These are phyloP conservation scores for Megaceryle maxima DNA, from an alignment of 2,113 vertebrate genomes.

Conservation along the genomic window DNA sequence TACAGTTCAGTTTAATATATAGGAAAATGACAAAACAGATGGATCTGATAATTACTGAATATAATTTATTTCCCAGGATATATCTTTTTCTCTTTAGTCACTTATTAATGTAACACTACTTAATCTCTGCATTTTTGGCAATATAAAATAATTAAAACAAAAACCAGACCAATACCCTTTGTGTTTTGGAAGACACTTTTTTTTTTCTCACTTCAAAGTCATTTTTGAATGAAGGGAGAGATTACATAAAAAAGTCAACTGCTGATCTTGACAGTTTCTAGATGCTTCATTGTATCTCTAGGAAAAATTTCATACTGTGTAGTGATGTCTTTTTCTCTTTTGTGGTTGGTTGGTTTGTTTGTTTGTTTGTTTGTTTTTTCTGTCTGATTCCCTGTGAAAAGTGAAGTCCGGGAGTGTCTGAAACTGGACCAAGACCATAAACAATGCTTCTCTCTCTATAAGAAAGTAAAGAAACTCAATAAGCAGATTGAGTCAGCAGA, in stretches of 20 bases:
- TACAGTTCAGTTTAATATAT: background rate
- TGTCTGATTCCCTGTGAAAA: slow-evolving; percentile 37
- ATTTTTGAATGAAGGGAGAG: background rate
- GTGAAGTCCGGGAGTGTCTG: slow-evolving; percentile 95
- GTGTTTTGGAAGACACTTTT: background rate
- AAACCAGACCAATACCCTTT: background rate
- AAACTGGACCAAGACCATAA: slow-evolving; percentile 98
- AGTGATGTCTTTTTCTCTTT: background rate
- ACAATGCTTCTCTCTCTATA: slow-evolving; percentile 94
- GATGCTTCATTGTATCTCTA: background rate
- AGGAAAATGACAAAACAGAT: background rate
- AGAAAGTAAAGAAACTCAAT: slow-evolving; percentile 96
- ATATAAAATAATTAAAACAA: background rate
- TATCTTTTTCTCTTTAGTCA: background rate
- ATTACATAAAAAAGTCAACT: background rate
- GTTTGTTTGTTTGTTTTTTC: no score
- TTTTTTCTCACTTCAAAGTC: background rate
- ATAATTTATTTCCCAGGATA: background rate
- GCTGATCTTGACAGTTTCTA: background rate
- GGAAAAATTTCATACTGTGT: background rate
- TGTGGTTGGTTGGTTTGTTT: background rate
- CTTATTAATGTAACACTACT: background rate
- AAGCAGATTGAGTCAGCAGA: slow-evolving; percentile 92
- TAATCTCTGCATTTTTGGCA: background rate
- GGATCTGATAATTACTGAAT: background rate